phyloP scores from a whole-genome alignment of 2,888 invertebrate species.

The Congeria kusceri region DNA sequence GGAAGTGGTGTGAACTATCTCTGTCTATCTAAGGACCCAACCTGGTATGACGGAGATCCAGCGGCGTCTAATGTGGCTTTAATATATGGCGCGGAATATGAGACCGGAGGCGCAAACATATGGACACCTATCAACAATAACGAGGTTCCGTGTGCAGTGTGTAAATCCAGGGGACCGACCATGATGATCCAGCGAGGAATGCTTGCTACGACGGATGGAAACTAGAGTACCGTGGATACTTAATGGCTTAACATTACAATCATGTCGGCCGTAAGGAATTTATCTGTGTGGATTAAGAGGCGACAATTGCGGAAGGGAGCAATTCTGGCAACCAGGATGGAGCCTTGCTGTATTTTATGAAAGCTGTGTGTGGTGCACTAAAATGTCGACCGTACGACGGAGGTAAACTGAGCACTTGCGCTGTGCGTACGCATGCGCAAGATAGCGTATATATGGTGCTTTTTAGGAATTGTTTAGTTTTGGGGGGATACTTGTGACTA shows the following conservation, averaged over 20 bases:
- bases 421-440: background rate
- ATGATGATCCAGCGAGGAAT: conserved; percentile 12
- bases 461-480: too few relatives aligned
- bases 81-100: background rate
- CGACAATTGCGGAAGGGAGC: background rate
- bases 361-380: conserved; percentile 9
- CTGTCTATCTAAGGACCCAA: background rate
- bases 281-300: conserved; percentile 7
- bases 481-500: too few relatives aligned
- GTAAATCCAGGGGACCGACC: background rate
- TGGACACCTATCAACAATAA: background rate
- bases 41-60: background rate
- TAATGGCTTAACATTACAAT: background rate
- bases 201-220: conserved; percentile 7
- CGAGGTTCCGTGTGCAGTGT: conserved; percentile 9
- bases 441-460: too few relatives aligned
- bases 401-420: conserved; percentile 2
- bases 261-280: background rate
- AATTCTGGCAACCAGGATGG: background rate
- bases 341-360: conserved; percentile 6
- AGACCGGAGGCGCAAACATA: background rate
- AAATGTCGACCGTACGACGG: background rate
- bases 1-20: conserved; percentile 1
- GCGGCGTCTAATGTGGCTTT: background rate
- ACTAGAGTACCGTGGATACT: conserved; percentile 3